Base-by-base conservation (phyloP, 2,888 invertebrate genomes). In the Stenodera caucasica region DNA sequence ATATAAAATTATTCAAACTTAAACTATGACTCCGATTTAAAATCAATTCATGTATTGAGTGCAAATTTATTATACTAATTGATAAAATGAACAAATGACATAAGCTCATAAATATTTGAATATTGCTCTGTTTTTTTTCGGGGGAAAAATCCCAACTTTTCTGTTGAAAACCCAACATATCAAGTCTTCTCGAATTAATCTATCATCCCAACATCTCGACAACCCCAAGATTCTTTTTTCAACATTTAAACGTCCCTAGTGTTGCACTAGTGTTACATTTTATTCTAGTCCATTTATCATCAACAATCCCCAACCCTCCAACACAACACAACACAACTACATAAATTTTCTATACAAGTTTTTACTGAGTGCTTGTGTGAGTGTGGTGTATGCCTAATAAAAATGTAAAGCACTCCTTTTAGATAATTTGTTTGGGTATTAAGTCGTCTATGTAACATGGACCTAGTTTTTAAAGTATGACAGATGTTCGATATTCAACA, bases 371-470 rank as follows among this genome's bases (percentile, higher is more conserved):
- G 30, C 8, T 8, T 30, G 30, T 30, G 6, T 5, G 3, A 30
- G 11, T 23, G 18, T 21, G 23, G 11, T 21, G 40, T 67, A 65
- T 61, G 72, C 73, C 75, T 77, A 77, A 79, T 79, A 78, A 77
- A 78, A 77, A 77, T 78, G 77, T 77, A 78, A 77, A 78, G 76
- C 76, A 74, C 75, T 75, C 70, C 74, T 74, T 77, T 74, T 78
- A 74, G 77, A 77, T 78, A 77, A 78, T 78, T 77, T 77, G 76
- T 74, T 74, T 72, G 71, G 70, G 72, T 72, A 76, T 75, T 74
- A 76, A 69, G 70, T 70, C 70, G 70, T 73, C 73, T 72, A 72
- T 69, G 71, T 70, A 71, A 63, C n/a, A n/a, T 52, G 53, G 26
- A 26, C 26, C 26, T 26, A 40, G 40, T 40, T 40, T 40, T 18